A percentile compares a stretch with the other conserved stretches of the same genome.
Conservation (phyloP, 2,888 invertebrate species). For the Athalia circularis region DNA sequence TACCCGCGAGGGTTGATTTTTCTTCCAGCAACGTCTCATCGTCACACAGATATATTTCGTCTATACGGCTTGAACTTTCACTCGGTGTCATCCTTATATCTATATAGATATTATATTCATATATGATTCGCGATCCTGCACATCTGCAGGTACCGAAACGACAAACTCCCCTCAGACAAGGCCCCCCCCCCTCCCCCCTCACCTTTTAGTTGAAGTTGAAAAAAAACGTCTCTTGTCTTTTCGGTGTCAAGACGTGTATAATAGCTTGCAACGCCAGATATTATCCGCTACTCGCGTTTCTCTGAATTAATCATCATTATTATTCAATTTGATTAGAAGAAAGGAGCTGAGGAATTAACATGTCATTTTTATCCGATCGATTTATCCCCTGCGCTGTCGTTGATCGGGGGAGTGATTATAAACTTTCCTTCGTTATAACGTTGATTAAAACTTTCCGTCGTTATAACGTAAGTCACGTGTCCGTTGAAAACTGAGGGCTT, state of each 20-base stretch:
- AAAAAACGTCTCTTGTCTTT: no score
- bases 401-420: no score
- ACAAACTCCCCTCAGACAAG: not conserved
- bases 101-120: conserved; percentile 5
- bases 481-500: not conserved
- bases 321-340: no score
- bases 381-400: not conserved
- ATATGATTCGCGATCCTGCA: not conserved
- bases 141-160: conserved; percentile 8
- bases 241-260: no score
- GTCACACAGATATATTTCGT: not conserved
- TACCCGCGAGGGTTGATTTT: not conserved
- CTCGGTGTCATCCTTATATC: conserved; percentile 2
- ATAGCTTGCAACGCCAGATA: no score
- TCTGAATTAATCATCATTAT: no score
- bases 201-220: no score
- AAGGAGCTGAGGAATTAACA: not conserved
- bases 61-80: not conserved
- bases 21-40: conserved; percentile 7
- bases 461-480: conserved; percentile 1
- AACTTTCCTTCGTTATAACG: conserved; percentile 1
- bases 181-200: no score
- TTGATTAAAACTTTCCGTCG: conserved; percentile 12
- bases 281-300: no score
- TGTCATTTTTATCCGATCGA: not conserved